Percentiles rank a stretch among this genome's conserved stretches.
Evolutionary conservation across 1,140 invertebrate genomes (phyloP).

Genomic region (Drosophila sproati): DNA sequence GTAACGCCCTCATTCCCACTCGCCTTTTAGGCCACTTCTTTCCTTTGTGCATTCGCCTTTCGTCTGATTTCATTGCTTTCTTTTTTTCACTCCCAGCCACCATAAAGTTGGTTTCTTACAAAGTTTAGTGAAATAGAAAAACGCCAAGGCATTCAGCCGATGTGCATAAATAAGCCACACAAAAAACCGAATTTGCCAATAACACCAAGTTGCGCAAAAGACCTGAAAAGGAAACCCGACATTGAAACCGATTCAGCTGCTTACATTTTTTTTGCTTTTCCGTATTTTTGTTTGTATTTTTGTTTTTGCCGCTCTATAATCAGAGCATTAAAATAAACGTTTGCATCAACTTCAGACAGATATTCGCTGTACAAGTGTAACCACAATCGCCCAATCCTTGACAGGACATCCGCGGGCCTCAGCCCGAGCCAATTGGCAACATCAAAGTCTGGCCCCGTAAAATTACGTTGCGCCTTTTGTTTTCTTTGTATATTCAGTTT

Average conservation of each 20-base stretch:
- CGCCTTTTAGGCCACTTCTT: slow-evolving; percentile 30
- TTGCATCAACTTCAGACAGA: slow-evolving; percentile 36
- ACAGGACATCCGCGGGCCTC: slow-evolving; percentile 37
- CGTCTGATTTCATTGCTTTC: slow-evolving; percentile 41
- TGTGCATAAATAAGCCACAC: slow-evolving; percentile 68
- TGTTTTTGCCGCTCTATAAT: slow-evolving; percentile 57
- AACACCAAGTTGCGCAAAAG: slow-evolving; percentile 35
- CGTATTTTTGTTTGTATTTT: slow-evolving; percentile 35
- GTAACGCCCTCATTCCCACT: background rate
- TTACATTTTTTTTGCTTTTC: slow-evolving; percentile 50
- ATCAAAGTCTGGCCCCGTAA: slow-evolving; percentile 67
- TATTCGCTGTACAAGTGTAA: slow-evolving; percentile 14
- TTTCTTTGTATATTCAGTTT: slow-evolving; percentile 80
- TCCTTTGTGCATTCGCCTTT: slow-evolving; percentile 44
- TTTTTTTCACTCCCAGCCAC: slow-evolving; percentile 42
- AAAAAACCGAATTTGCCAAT: slow-evolving; percentile 74
- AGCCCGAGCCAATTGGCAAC: slow-evolving; percentile 61
- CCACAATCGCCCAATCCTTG: slow-evolving; percentile 23
- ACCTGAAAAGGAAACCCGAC: slow-evolving; percentile 37
- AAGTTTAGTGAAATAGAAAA: slow-evolving; percentile 79
- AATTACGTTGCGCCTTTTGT: slow-evolving; percentile 61
- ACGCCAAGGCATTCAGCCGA: slow-evolving; percentile 36
- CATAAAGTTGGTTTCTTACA: slow-evolving; percentile 61
- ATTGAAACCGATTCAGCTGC: slow-evolving; percentile 60
- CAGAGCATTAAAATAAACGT: slow-evolving; percentile 69